Evolutionary conservation across 1,140 invertebrate genomes (phyloP).

Genomic region (Gonatopus flavifemur): DNA sequence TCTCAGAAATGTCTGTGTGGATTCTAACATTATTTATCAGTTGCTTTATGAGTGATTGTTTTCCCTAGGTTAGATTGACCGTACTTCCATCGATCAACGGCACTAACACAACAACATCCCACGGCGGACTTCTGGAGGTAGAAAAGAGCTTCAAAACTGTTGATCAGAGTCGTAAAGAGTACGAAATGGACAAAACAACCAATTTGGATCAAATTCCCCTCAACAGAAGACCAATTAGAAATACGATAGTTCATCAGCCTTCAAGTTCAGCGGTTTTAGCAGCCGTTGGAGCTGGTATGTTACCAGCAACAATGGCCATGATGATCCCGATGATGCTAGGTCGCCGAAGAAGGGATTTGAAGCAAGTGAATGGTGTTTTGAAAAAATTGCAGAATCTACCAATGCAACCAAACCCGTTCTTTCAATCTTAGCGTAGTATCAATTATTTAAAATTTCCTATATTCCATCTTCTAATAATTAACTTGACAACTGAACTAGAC

Average conservation of each 20-base stretch:
- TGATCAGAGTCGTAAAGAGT: conserved; percentile 62
- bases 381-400: not conserved
- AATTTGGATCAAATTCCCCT: conserved; percentile 30
- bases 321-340: conserved; percentile 74
- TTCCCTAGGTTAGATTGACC: conserved; percentile 67
- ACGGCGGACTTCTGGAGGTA: conserved; percentile 74
- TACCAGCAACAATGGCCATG: conserved; percentile 78
- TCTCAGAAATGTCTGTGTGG: too few relatives aligned
- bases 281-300: conserved; percentile 74
- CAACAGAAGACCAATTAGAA: conserved; percentile 40
- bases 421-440: too few relatives aligned
- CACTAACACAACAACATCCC: conserved; percentile 70
- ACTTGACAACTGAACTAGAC: too few relatives aligned
- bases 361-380: not conserved
- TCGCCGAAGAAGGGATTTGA: conserved; percentile 50
- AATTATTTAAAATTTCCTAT: too few relatives aligned
- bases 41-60: conserved; percentile 34
- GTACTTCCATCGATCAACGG: conserved; percentile 69
- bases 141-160: conserved; percentile 70
- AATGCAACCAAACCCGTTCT: too few relatives aligned
- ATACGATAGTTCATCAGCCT: conserved; percentile 32
- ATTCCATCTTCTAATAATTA: too few relatives aligned
- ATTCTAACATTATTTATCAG: too few relatives aligned
- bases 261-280: conserved; percentile 65
- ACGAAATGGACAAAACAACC: conserved; percentile 49